Evolutionary conservation across 1,140 invertebrate genomes (phyloP), one percentile per base, ranked within the genome.

Genomic region (Drosophila arizonae): DNA sequence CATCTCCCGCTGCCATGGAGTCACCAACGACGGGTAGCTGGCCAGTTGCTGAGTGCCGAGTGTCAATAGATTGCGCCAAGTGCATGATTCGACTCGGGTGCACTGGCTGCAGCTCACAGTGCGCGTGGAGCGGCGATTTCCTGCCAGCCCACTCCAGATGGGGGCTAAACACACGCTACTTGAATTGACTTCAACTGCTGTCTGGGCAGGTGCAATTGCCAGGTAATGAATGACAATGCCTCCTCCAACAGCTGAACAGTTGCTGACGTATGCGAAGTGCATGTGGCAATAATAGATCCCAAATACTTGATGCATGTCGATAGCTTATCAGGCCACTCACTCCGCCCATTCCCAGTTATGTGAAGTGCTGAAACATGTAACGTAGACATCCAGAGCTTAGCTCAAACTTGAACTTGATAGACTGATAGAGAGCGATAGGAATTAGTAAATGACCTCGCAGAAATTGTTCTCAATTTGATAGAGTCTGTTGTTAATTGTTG

Each of bases 21-120:
- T 10, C 6, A 39, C 1, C 81, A 77, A 80, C 80, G 73, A 84
- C 73, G 81, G 54, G 81, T 84, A 85, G 80, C 73, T 48, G 52
- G 17, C 57, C 33, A 60, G 45, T 45, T 58, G 17, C 57, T 26
- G 58, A 45, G 39, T 58, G 57, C 13, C 60, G 56, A 75, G 64
- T 79, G 77, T 67, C 55, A 58, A 51, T 13, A 46, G 71, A 82
- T 82, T 78, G 68, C 66, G 60, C 46, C 62, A 51, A 75, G 70
- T 63, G 54, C 60, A 51, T 55, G 71, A 66, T 62, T 81, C 33
- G 36, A 39, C 78, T 82, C 63, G 52, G 72, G 76, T 72, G 68
- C 28, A 46, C 54, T 52, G 55, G 65, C 54, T 56, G 57, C 79
- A 41, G 39, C 39, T 41, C 39, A n/a, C 4, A 11, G 41, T 15